These are phyloP conservation scores for Vicugna pacos DNA, from an alignment of 2,113 vertebrate species.

Conservation along the genomic window DNA sequence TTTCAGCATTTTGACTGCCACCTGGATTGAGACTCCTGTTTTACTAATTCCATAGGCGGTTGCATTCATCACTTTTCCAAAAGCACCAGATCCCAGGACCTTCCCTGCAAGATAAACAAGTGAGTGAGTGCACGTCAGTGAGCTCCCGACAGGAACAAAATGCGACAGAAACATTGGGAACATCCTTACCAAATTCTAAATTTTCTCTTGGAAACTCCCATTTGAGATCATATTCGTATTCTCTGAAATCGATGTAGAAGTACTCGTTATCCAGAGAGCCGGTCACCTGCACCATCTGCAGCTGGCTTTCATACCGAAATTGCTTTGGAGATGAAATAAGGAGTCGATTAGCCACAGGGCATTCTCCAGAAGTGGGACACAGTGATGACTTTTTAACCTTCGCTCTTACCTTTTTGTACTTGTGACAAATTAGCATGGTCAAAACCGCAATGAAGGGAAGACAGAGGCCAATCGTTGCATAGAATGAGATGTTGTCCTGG, in stretches of 20 bases:
- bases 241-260: constrained; percentile 95
- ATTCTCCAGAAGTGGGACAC: background rate
- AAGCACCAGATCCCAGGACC: constrained; percentile 95
- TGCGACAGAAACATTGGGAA: background rate
- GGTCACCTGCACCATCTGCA: constrained; percentile 94
- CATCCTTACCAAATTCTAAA: constrained; percentile 93
- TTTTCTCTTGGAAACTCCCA: constrained; percentile 99
- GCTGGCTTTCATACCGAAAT: constrained; percentile 93
- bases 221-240: constrained; percentile 93
- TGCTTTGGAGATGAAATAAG: constrained; percentile 86
- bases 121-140: background rate
- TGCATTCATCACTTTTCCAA: constrained; percentile 96
- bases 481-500: constrained; percentile 79
- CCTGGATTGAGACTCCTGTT: constrained; percentile 92
- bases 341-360: background rate
- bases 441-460: constrained; percentile 75
- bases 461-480: constrained; percentile 79
- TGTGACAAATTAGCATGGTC: constrained; percentile 81
- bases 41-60: constrained; percentile 95
- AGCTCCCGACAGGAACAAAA: background rate
- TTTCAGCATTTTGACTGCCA: constrained; percentile 99
- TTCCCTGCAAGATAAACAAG: constrained; percentile 88
- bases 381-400: background rate
- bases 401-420: constrained; percentile 89
- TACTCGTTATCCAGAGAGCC: constrained; percentile 95